Conservation (phyloP, 2,888 invertebrate genomes). For the Idaea dimidiata region DNA sequence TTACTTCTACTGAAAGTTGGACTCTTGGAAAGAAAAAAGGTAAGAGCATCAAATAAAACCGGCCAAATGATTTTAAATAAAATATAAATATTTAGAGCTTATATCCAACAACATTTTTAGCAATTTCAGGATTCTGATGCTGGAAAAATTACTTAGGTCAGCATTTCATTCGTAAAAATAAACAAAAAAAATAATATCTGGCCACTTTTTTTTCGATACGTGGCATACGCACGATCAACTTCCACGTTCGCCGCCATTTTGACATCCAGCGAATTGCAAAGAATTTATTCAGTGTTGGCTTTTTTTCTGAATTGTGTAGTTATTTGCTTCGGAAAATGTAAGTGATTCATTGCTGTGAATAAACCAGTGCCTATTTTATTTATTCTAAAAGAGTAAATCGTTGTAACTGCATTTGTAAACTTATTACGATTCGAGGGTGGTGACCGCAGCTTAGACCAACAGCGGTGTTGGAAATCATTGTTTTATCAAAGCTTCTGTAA, state of each 20-base stretch:
- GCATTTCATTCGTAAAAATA: neutral
- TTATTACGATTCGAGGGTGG: slow-evolving; percentile 65
- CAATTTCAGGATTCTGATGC: neutral
- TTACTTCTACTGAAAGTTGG: too few species aligned
- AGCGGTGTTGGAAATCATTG: slow-evolving; percentile 76
- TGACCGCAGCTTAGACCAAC: slow-evolving; percentile 77
- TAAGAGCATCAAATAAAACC: too few species aligned
- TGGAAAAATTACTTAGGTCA: neutral
- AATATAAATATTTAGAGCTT: too few species aligned
- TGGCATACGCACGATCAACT: slow-evolving; percentile 89
- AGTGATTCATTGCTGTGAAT: slow-evolving; percentile 43
- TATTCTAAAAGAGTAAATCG: slow-evolving; percentile 7
- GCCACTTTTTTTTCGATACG: slow-evolving; percentile 84
- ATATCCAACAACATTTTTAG: neutral
- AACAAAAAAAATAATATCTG: slow-evolving; percentile 40
- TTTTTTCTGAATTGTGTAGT: slow-evolving; percentile 82
- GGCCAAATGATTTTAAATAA: too few species aligned
- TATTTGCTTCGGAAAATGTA: slow-evolving; percentile 79
- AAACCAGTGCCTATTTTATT: slow-evolving; percentile 4
- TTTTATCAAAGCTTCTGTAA: slow-evolving; percentile 29
- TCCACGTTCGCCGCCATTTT: slow-evolving; percentile 91
- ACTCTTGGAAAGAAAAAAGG: too few species aligned
- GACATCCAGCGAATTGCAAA: slow-evolving; percentile 87
- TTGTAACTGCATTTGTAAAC: slow-evolving; percentile 22
- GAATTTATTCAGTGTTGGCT: slow-evolving; percentile 86